Base-by-base conservation (phyloP, 2,888 invertebrate genomes). In the Torymus tubicola region DNA sequence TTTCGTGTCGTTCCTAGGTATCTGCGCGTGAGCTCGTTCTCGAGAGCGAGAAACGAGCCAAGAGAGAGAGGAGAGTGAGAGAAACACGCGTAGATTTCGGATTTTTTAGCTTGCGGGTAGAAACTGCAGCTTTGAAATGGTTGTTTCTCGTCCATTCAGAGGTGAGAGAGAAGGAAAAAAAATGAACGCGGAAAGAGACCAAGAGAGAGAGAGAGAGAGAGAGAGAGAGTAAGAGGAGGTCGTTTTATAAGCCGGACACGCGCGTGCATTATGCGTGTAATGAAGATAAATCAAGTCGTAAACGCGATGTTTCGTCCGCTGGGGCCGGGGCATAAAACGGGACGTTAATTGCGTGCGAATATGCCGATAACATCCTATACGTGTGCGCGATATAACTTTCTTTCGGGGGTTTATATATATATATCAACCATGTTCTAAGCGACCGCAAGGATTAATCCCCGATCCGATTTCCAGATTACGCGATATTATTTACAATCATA, bases 311-410 rank as follows among this genome's bases (percentile, higher is more conserved):
- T 84, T 84, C 85, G 84, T 86, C 84, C 31, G 2, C 31, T 8
- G 31, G 81, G 78, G 60, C 42, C 67, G 55, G 82, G 75, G 68
- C 79, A 85, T 86, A 85, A 86, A 87, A 85, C 84, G 81, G 83
- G 86, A 87, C 86, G 85, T 84, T 87, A 87, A 87, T 86, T 85
- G 85, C 83, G 86, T 86, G 87, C 84, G 84, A 86, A 87, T 85
- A 84, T 85, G 80, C 84, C 84, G 85, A 85, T 86, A 87, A 87
- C 84, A 82, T 84, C 79, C 73, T 81, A 81, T 79, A 82, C 73
- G 82, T 74, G 55, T 50, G 21, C 42, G 65, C 70, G 60, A 74
- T 75, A 31, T 31, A 75, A 75, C 55, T 71, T 67, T 80, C 65
- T 73, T 73, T 73, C 5, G 16, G 16, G 50, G 64, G 31, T 31